Base-by-base conservation (phyloP, 2,888 invertebrate species). In the Eupithecia tripunctaria region DNA sequence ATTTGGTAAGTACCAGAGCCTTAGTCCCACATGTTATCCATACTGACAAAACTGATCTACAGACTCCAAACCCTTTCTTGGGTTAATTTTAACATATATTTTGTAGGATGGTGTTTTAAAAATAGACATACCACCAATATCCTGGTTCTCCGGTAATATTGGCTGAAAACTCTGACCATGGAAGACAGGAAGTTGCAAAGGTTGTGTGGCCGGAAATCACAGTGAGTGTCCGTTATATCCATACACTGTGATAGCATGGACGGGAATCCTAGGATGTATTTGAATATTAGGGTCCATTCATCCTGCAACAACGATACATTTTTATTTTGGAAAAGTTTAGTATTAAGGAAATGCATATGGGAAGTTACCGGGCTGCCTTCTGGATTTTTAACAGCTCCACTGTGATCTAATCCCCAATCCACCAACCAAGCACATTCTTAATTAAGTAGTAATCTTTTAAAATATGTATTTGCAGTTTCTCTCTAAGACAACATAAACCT, bases 281-380 rank as follows among this genome's bases (percentile, higher is more conserved):
- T 96, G 84, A 95, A 97, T 60, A 97, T 86, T 5, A 97, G 85
- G 76, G 95, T 95, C 97, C 97, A 97, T 93, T 97, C 97, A 81
- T 97, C 97, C 97, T 97, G 86, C 25, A 95, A 93, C 1, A 82
- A 79, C 78, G 21, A 56, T 5, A 25, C 4, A 21, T 25, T 25
- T 4, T 32, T 32, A 32, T 32, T 32, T 32, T 32, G 4, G 7
- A 8, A 36, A 36, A 10, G 36, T 12, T 36, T 12, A 10, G 10
- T 36, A 36, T 36, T 36, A 41, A 41, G n/a, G n/a, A n/a, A n/a
- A n/a, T n/a, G n/a, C n/a, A n/a, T n/a, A n/a, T n/a, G n/a, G n/a
- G n/a, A n/a, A n/a, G n/a, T n/a, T n/a, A n/a, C n/a, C n/a, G n/a
- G n/a, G 14, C 15, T 41, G 4, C 15, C 41, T 12, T 38, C 10